phyloP scores from a whole-genome alignment of 2,888 invertebrate species.

The Cephonodes hylas region DNA sequence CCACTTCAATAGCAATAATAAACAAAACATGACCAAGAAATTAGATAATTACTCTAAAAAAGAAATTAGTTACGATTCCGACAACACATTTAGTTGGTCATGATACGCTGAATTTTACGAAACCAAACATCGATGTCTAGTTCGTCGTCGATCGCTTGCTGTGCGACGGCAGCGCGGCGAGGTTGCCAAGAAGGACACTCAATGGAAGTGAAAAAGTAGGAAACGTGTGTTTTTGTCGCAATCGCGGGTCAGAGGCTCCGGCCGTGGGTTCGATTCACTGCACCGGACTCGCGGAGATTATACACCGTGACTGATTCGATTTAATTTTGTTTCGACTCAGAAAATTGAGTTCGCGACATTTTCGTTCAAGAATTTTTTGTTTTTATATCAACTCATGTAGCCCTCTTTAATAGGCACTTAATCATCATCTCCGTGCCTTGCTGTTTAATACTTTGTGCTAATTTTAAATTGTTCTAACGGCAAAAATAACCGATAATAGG shows the following conservation, averaged over 20 bases:
- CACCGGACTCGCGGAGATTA: neutral
- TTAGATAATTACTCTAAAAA: neutral
- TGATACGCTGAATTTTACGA: neutral
- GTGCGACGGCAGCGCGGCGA: neutral
- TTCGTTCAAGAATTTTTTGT: too few species aligned
- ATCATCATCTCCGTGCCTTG: too few species aligned
- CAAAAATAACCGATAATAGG: too few species aligned
- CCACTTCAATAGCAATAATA: too few species aligned
- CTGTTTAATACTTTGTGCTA: too few species aligned
- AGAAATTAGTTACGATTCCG: neutral
- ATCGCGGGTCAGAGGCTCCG: neutral
- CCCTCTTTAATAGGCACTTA: too few species aligned
- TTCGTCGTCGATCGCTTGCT: neutral
- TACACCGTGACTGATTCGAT: neutral
- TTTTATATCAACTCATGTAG: too few species aligned
- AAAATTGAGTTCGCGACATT: too few species aligned
- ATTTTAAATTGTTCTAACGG: too few species aligned
- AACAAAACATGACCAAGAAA: neutral
- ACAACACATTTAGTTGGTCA: neutral
- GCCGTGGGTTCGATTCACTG: conserved; percentile 3
- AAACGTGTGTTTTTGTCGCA: conserved; percentile 1
- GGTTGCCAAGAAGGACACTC: conserved; percentile 5
- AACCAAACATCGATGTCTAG: neutral
- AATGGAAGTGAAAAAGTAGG: neutral
- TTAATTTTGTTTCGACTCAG: neutral